Percentiles rank a stretch among this genome's conserved stretches.
These are phyloP conservation scores for Metopolophium dirhodum DNA, from an alignment of 1,140 invertebrate genomes.

Conservation along the genomic window DNA sequence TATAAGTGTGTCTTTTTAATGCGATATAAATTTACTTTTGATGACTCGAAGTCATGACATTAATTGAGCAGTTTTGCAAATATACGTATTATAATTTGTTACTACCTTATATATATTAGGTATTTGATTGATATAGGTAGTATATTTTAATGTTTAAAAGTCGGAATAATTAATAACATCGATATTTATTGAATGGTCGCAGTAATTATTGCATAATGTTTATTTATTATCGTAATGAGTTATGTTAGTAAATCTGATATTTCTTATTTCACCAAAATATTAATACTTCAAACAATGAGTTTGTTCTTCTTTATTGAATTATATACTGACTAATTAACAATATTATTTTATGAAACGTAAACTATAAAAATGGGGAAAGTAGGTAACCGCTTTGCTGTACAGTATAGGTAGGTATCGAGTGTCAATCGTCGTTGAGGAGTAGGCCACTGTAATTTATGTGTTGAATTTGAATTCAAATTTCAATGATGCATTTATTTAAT, in stretches of 20 bases:
- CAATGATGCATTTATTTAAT: too few species aligned
- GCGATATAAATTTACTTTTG: constrained; percentile 12
- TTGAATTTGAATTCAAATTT: too few species aligned
- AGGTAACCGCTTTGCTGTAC: too few species aligned
- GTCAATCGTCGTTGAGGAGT: too few species aligned
- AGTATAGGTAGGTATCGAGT: too few species aligned
- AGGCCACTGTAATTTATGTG: too few species aligned
- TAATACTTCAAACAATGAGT: background rate
- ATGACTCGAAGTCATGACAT: background rate
- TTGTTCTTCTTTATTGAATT: too few species aligned
- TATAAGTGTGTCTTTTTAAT: background rate
- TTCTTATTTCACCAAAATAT: background rate
- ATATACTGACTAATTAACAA: background rate
- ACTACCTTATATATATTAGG: too few species aligned
- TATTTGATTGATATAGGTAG: background rate
- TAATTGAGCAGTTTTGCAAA: background rate
- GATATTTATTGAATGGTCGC: background rate
- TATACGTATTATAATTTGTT: background rate
- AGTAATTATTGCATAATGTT: background rate
- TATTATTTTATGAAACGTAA: background rate
- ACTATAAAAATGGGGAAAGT: background rate
- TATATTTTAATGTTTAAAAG: background rate
- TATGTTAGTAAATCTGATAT: background rate
- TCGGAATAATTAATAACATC: background rate
- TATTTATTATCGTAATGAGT: background rate